These are phyloP conservation scores for Parambassis ranga DNA, from an alignment of 2,797 vertebrate species.

Conservation along the genomic window DNA sequence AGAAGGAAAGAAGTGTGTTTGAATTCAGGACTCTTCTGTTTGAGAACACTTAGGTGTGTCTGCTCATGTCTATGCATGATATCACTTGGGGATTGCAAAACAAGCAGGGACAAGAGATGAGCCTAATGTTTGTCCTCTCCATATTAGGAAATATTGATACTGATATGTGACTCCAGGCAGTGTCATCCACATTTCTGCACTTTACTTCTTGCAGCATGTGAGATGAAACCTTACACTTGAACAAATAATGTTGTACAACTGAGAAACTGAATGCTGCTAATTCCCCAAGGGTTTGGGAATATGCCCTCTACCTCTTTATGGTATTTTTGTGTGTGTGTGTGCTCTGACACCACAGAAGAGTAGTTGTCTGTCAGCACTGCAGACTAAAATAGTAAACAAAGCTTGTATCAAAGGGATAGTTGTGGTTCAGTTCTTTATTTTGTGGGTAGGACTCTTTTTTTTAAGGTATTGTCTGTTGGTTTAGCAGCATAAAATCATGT, in stretches of 20 bases:
- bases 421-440: background rate
- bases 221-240: conserved; percentile 32
- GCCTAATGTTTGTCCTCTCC: conserved; percentile 43
- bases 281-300: background rate
- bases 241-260: conserved; percentile 2
- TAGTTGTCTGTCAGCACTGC: background rate
- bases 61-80: conserved; percentile 68
- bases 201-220: background rate
- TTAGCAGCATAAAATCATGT: background rate
- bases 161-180: conserved; percentile 4
- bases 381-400: conserved; percentile 4
- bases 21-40: conserved; percentile 14
- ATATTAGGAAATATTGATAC: conserved; percentile 54
- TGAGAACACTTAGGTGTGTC: conserved; percentile 66
- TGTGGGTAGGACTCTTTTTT: background rate
- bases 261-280: background rate
- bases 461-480: background rate
- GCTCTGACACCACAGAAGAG: background rate
- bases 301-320: background rate
- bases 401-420: background rate
- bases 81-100: conserved; percentile 59
- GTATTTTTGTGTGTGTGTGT: background rate
- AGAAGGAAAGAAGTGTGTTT: too few species aligned
- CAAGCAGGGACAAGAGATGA: conserved; percentile 64
- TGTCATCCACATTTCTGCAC: conserved; percentile 4